Evolutionary conservation across 2,113 vertebrate species (phyloP).

Genomic region (Erpornis zantholeuca): DNA sequence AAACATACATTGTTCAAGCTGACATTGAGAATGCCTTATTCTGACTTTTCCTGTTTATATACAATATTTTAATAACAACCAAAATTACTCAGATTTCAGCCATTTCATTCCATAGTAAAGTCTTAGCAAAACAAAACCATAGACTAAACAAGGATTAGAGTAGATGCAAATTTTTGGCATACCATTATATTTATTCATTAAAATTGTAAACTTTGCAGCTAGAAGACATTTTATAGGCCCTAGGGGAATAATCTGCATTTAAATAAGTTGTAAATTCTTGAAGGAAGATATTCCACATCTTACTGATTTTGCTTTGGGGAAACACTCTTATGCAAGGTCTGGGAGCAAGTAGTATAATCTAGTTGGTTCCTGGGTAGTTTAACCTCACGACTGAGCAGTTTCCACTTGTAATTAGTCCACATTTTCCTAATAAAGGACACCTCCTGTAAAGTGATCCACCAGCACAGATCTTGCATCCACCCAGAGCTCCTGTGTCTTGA

Average conservation of each 20-base stretch:
- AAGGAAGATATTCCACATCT: neutral
- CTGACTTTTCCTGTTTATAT: conserved; percentile 67
- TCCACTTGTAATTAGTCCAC: neutral
- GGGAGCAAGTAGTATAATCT: neutral
- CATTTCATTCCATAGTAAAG: conserved; percentile 47
- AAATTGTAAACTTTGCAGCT: conserved; percentile 30
- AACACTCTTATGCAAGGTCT: neutral
- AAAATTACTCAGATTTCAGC: conserved; percentile 50
- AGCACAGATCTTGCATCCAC: neutral
- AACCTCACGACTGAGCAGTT: neutral
- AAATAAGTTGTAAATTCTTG: conserved; percentile 12
- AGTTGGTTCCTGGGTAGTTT: neutral
- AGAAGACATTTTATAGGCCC: conserved; percentile 5
- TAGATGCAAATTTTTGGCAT: conserved; percentile 11
- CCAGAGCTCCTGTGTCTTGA: neutral
- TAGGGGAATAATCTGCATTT: conserved; percentile 7
- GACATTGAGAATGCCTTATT: conserved; percentile 73
- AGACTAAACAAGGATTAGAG: neutral
- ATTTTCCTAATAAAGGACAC: neutral
- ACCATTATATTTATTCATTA: conserved; percentile 16
- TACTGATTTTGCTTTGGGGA: neutral
- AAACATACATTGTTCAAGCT: conserved; percentile 57
- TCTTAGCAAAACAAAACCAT: neutral
- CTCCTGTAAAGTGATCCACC: neutral
- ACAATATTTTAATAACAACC: conserved; percentile 62